These are phyloP conservation scores for Taxidea taxus DNA, from an alignment of 2,113 vertebrate species.

Conservation along the genomic window DNA sequence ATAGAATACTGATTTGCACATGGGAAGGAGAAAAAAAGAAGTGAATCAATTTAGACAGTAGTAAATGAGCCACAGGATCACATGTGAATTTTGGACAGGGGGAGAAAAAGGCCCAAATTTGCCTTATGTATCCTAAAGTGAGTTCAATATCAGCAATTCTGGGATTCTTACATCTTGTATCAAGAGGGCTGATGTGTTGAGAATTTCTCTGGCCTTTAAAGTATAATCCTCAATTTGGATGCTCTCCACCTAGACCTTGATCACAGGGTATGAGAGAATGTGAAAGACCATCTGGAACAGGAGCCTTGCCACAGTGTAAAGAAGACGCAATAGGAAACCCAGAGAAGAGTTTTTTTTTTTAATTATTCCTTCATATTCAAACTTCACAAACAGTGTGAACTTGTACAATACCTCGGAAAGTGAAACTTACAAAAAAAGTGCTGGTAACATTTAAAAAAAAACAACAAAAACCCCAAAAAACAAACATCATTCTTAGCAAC, in stretches of 20 bases:
- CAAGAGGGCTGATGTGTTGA: neutral
- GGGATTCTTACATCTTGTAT: neutral
- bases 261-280: neutral
- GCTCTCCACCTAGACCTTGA: neutral
- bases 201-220: neutral
- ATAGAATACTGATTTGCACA: neutral
- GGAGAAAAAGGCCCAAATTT: neutral
- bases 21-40: neutral
- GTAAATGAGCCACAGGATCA: neutral
- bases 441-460: constrained; percentile 89
- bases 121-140: neutral
- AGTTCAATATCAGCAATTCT: neutral
- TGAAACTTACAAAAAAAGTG: constrained; percentile 93
- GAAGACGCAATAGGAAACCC: constrained; percentile 56
- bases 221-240: neutral
- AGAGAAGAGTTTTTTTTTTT: constrained; percentile 82
- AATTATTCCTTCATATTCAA: constrained; percentile 93
- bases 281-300: neutral
- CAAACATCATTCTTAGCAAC: constrained; percentile 93
- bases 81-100: neutral
- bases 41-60: neutral
- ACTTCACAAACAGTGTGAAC: constrained; percentile 93
- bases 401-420: constrained; percentile 93
- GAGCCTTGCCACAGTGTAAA: neutral
- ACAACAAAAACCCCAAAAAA: constrained; percentile 84